Evolutionary conservation across 2,888 invertebrate genomes (phyloP).

Genomic region (Oxyscelio sp.): DNA sequence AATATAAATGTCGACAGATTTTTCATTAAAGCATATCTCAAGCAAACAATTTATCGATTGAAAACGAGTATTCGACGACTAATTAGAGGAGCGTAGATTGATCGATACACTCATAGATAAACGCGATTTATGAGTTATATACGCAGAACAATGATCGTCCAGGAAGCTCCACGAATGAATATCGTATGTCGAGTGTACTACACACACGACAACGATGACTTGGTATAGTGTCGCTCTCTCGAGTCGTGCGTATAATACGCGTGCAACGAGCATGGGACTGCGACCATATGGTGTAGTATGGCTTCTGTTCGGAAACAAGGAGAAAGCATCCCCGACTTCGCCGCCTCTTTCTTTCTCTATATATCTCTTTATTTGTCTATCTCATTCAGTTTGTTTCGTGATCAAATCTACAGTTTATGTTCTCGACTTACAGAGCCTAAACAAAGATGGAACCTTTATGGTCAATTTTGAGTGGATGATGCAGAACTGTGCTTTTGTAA

Average conservation of each 20-base stretch:
- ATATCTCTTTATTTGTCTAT: too few species aligned
- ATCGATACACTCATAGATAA: slow-evolving; percentile 32
- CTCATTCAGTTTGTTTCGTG: not conserved
- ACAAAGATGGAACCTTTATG: not conserved
- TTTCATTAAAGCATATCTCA: too few species aligned
- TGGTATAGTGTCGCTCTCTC: slow-evolving; percentile 46
- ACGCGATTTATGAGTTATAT: slow-evolving; percentile 4
- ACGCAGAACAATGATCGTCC: slow-evolving; percentile 37
- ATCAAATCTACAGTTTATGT: slow-evolving; percentile 19
- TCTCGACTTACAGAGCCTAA: slow-evolving; percentile 9
- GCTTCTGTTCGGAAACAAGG: slow-evolving; percentile 86
- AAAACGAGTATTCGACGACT: slow-evolving; percentile 6
- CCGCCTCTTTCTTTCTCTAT: slow-evolving; percentile 14
- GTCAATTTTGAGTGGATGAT: not conserved
- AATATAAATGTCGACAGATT: too few species aligned
- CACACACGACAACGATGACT: slow-evolving; percentile 47
- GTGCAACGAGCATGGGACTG: slow-evolving; percentile 75
- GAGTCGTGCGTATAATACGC: slow-evolving; percentile 67
- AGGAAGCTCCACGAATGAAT: slow-evolving; percentile 72
- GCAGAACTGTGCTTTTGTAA: too few species aligned
- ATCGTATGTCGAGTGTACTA: slow-evolving; percentile 67
- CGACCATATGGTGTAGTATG: slow-evolving; percentile 80
- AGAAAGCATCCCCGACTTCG: slow-evolving; percentile 63
- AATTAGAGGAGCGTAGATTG: slow-evolving; percentile 24
- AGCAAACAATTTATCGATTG: not conserved